Base-by-base conservation (phyloP, 2,113 vertebrate genomes). In the Austrofundulus limnaeus region DNA sequence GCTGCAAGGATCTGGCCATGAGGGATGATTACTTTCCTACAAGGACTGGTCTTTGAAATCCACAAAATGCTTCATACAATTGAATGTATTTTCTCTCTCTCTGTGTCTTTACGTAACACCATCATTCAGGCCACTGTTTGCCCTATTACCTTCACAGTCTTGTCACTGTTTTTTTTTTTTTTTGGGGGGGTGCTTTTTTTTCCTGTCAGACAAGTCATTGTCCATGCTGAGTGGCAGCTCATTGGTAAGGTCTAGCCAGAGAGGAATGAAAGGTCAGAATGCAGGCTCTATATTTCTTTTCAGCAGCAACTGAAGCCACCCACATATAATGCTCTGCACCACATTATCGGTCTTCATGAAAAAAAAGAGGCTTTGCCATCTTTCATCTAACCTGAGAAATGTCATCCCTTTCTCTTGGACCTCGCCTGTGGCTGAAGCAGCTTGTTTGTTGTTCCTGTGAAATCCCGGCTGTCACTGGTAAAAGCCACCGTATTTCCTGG, bases 311-410 rank as follows among this genome's bases (percentile, higher is more conserved):
- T 75, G 61, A 68, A 85, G 82, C 82, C 85, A 75, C 82, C 82
- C 80, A 81, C 82, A 71, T 75, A 58, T 77, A 69, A 76, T 63
- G 65, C 79, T 71, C 69, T 11, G 69, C 2, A 53, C 60, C 7
- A 49, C 72, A 85, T 87, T 86, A 85, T 85, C 75, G 85, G 80
- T 70, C 75, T 47, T 77, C 71, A 86, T 80, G 84, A 90, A 28
- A 28, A 46, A 46, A 46, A 14, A 41, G 15, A 2, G 78, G 39
- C 10, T 34, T 58, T 23, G 57, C 47, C 55, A 84, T 68, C 81
- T 80, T 86, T 85, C 72, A 83, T 85, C 72, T 71, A 41, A 84
- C 70, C 80, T 39, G 71, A 84, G 65, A 83, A 84, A 87, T 81
- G 82, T 81, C 71, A 77, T 61, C 62, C 68, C 73, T 79, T 72